Evolutionary conservation across 1,140 invertebrate species (phyloP).

Genomic region (Sarcophaga bullata): DNA sequence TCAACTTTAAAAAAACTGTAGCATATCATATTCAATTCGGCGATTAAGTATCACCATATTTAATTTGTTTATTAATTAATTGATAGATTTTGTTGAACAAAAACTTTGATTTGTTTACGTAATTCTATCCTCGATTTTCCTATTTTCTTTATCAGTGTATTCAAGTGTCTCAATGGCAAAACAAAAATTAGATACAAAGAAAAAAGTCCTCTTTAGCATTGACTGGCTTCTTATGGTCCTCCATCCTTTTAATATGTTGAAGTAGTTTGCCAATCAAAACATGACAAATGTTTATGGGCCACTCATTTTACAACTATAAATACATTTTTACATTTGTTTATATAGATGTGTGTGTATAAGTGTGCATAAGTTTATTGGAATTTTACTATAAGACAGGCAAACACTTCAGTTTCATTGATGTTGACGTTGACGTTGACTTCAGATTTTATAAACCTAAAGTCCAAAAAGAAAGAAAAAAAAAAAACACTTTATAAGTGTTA

Average conservation of each 20-base stretch:
- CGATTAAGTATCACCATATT: too few species aligned
- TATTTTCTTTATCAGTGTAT: neutral
- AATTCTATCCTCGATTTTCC: too few species aligned
- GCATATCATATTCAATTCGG: too few species aligned
- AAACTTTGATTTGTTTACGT: neutral
- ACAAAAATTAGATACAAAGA: neutral
- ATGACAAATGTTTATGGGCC: slow-evolving; percentile 15
- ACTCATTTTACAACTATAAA: neutral
- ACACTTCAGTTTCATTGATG: neutral
- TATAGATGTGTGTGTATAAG: neutral
- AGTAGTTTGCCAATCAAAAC: slow-evolving; percentile 26
- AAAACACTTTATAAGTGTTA: slow-evolving; percentile 13
- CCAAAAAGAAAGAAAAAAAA: neutral
- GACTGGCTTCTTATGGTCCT: neutral
- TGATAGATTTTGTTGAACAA: too few species aligned
- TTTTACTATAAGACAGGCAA: neutral
- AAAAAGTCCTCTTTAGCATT: neutral
- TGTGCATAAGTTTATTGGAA: neutral
- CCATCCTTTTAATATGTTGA: neutral
- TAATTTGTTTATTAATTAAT: too few species aligned
- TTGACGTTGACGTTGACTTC: neutral
- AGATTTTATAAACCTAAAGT: neutral
- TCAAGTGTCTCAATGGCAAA: neutral
- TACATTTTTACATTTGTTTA: neutral
- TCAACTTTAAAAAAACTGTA: too few species aligned